Evolutionary conservation across 2,888 invertebrate genomes (phyloP), one percentile per base, ranked within the genome.

Genomic region (Bhutanitis thaidina): DNA sequence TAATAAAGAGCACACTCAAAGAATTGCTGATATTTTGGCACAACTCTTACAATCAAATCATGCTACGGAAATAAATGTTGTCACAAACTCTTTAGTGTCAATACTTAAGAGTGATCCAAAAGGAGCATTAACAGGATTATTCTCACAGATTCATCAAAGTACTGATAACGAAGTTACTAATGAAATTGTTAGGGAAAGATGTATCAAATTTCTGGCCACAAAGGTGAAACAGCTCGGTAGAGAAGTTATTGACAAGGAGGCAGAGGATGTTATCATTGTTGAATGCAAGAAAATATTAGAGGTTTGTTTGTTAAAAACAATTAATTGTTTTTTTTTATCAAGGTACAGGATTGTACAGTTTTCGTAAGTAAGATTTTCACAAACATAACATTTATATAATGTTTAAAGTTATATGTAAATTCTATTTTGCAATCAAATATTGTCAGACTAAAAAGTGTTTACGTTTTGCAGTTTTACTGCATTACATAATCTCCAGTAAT

Each of bases 31-130:
- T 76, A 96, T 98, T 56, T 90, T 98, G 53, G 95, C 96, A 4
- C 98, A 99, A 74, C 88, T 99, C 37, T 86, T 98, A 52, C 96
- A 96, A 74, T 93, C 96, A 15, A 96, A 97, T 58, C 97, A 98
- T 81, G 80, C 93, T 20, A 91, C 93, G 16, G 98, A 98, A 84
- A 90, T 97, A 57, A 94, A 93, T 74, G 92, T 96, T 58, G 96
- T 98, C 27, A 94, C 95, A 55, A 94, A 93, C 66, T 95, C 97
- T 0, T 89, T 98, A 46, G 90, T 95, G 62, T 92, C 95, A 27
- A 91, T 97, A 29, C 91, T 96, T 61, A 94, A 94, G 71, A 91
- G 91, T 67, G 94, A 95, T 70, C 92, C 94, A 0, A 92, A 93
- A 76, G 93, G 92, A 73, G 90, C 91, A 7, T 65, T 91, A 13